Conservation (phyloP, 2,113 vertebrate species). For the Chrysemys picta region DNA sequence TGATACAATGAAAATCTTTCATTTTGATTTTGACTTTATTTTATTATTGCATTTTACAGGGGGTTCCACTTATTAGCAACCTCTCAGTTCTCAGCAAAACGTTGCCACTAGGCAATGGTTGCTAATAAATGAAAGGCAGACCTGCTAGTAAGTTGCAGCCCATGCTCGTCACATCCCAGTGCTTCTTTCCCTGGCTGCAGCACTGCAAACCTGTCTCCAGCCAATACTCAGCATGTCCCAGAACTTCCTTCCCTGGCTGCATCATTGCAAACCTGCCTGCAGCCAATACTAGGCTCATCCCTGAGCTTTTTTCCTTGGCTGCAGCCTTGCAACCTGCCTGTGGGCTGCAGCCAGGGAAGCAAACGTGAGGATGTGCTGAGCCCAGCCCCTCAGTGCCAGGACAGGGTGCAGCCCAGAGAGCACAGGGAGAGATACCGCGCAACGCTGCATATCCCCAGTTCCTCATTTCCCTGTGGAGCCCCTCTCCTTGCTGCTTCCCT, state of each 20-base stretch:
- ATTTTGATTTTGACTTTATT: not conserved
- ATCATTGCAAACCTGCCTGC: no score
- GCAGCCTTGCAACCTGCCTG: not conserved
- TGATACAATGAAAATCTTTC: constrained; percentile 32
- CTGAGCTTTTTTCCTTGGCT: not conserved
- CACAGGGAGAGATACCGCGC: not conserved
- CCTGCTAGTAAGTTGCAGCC: not conserved
- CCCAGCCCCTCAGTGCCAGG: not conserved
- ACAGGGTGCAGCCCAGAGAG: not conserved
- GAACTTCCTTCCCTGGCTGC: no score
- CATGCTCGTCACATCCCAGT: no score
- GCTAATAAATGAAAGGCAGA: not conserved
- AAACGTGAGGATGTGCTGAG: not conserved
- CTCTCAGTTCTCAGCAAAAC: not conserved
- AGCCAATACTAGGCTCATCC: no score
- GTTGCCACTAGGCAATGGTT: not conserved
- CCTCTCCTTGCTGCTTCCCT: not conserved
- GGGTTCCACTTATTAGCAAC: not conserved
- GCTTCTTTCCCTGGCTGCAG: no score
- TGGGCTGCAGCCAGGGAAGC: not conserved
- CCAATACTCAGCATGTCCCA: no score
- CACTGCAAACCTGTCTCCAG: no score
- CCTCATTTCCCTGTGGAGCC: not conserved
- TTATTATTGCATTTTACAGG: not conserved
- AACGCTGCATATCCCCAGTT: not conserved